Evolutionary conservation across 64 coral and sea anemone species (phyloP), one percentile per base, ranked within the genome.

Genomic region (Cladopsammia gracilis): DNA sequence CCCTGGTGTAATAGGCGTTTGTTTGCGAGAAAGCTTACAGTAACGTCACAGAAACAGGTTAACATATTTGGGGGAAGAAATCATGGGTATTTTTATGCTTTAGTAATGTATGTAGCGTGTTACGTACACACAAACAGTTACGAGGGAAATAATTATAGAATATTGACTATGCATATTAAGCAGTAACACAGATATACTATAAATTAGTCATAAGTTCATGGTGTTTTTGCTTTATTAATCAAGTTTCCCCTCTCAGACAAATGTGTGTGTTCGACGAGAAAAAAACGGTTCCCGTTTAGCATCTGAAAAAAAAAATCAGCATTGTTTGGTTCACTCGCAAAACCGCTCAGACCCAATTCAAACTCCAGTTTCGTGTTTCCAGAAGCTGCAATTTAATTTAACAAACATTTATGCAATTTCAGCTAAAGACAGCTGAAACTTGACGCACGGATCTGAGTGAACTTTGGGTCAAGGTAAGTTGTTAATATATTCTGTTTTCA

Each of bases 401-500:
- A 5, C 44, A 8, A 15, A 49, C 68, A 84, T 84, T 67, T 84
- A 84, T 84, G 66, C 62, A 13, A 25, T 67, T 84, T 84, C 13
- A 25, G 79, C 25, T 67, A 18, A 84, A 47, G 59, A 64, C 79
- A 82, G 79, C 79, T 82, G 79, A 60, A 45, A 46, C 25, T n/a
- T 73, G 43, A 73, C 70, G 1, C 2, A 64, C 20, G 44, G 10
- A 10, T 68, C 12, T 18, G 61, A 64, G 22, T 65, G 18, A 75
- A 75, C 18, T 25, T 34, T 48, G 26, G 80, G 80, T 84, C 80
- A 84, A 84, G 80, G 80, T 84, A 84, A 51, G 19, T 2, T 24
- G 2, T 11, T 49, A 67, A 67, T 84, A 48, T 84, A 67, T 67
- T 50, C 60, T 14, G 18, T 68, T 84, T 45, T 67, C n/a, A 48